Conservation (phyloP, 2,888 invertebrate genomes). For the Parochlus steinenii region DNA sequence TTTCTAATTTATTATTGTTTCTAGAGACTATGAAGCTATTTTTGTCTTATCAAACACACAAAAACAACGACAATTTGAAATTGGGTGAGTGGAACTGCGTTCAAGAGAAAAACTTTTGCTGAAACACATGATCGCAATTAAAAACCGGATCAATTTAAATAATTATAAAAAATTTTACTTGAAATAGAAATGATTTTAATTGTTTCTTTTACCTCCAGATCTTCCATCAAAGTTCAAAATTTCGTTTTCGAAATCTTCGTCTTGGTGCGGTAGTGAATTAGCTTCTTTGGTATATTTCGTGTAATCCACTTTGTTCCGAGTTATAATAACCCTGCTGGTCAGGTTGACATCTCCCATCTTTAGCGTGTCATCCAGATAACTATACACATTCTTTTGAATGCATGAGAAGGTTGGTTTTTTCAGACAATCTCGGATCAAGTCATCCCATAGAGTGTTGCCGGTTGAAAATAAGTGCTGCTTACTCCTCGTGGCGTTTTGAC, state of each 20-base stretch:
- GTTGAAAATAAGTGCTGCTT: conserved; percentile 34
- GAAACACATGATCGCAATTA: too few species aligned
- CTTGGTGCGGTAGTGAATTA: conserved; percentile 27
- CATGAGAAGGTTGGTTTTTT: conserved; percentile 49
- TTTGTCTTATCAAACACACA: too few species aligned
- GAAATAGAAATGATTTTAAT: too few species aligned
- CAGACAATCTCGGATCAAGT: conserved; percentile 53
- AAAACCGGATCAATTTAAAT: too few species aligned
- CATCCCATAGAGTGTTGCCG: conserved; percentile 56
- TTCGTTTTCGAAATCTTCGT: conserved; percentile 16
- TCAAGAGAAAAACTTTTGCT: too few species aligned
- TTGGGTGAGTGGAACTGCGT: too few species aligned
- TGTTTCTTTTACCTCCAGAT: conserved; percentile 23
- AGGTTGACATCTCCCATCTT: conserved; percentile 47
- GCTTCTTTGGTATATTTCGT: conserved; percentile 37
- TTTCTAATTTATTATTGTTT: too few species aligned
- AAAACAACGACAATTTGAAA: too few species aligned
- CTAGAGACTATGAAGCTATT: too few species aligned
- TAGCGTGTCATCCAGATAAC: conserved; percentile 51
- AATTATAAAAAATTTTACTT: too few species aligned
- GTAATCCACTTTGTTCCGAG: conserved; percentile 43
- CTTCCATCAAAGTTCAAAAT: conserved; percentile 19
- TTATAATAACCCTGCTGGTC: conserved; percentile 45
- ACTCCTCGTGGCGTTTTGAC: too few species aligned
- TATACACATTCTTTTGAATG: conserved; percentile 58